Evolutionary conservation across 1,140 invertebrate genomes (phyloP).

Genomic region (Lepidurus packardi): DNA sequence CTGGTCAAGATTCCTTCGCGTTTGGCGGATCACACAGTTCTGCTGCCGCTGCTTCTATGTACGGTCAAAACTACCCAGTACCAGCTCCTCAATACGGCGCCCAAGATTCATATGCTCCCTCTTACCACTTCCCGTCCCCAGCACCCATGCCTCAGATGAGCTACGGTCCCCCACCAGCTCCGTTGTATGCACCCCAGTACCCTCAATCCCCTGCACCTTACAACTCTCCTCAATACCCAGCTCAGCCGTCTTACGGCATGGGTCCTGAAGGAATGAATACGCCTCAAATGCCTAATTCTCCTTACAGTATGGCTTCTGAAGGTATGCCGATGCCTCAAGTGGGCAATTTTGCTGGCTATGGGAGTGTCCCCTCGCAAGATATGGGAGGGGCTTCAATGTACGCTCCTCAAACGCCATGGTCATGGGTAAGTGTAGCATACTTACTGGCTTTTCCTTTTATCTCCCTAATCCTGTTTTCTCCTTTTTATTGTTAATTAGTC

Average conservation of each 20-base stretch:
- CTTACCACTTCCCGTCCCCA: no score
- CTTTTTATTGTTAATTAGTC: background rate
- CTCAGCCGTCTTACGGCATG: background rate
- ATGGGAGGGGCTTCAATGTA: background rate
- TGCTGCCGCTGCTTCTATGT: background rate
- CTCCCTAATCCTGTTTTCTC: background rate
- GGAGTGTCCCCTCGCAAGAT: background rate
- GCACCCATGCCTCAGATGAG: background rate
- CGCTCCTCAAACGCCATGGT: background rate
- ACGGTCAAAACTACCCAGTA: background rate
- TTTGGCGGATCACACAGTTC: background rate
- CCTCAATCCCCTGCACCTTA: background rate
- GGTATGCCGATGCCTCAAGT: background rate
- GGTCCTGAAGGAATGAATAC: background rate
- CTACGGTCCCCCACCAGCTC: background rate
- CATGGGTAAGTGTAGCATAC: background rate
- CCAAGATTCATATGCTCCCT: background rate
- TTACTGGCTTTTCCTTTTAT: background rate
- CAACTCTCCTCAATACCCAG: background rate
- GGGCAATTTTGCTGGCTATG: background rate
- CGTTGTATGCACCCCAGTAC: constrained; percentile 16
- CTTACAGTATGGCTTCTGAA: background rate
- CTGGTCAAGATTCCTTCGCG: background rate
- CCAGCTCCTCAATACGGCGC: background rate
- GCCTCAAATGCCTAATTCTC: background rate